These are phyloP conservation scores for Hanleya hanleyi DNA, from an alignment of 2,888 invertebrate genomes.

Conservation along the genomic window DNA sequence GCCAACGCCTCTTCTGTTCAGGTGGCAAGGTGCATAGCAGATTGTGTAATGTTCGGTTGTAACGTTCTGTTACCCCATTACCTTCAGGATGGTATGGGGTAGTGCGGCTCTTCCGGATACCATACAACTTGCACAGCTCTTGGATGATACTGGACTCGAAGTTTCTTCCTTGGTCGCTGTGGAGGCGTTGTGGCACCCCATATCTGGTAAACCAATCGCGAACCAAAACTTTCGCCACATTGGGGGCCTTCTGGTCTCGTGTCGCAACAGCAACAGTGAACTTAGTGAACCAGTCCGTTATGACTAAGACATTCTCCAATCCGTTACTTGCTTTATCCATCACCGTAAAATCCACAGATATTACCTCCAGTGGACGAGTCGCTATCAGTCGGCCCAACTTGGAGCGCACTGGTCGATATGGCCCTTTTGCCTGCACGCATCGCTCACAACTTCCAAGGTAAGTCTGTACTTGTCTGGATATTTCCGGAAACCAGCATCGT, in stretches of 20 bases:
- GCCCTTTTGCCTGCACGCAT: neutral
- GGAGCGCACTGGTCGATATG: neutral
- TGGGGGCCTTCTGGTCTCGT: conserved; percentile 19
- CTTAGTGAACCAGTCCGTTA: neutral
- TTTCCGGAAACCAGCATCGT: neutral
- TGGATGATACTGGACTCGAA: conserved; percentile 11
- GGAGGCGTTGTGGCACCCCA: conserved; percentile 24
- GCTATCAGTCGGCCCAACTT: neutral
- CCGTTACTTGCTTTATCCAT: neutral
- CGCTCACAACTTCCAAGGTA: neutral
- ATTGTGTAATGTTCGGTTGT: conserved; percentile 27
- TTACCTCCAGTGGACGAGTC: conserved; percentile 6
- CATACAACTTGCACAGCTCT: conserved; percentile 24
- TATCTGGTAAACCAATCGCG: conserved; percentile 23
- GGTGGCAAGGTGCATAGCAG: conserved; percentile 16
- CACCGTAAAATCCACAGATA: conserved; percentile 8
- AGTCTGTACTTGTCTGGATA: neutral
- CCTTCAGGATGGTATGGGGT: conserved; percentile 30
- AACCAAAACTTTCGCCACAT: conserved; percentile 25
- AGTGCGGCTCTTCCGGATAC: conserved; percentile 16
- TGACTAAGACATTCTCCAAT: neutral
- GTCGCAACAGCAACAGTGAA: conserved; percentile 21
- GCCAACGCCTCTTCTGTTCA: conserved; percentile 23
- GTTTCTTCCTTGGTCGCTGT: conserved; percentile 24
- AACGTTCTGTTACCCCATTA: conserved; percentile 24